Conservation (phyloP, 2,797 vertebrate genomes). For the Labroides dimidiatus region DNA sequence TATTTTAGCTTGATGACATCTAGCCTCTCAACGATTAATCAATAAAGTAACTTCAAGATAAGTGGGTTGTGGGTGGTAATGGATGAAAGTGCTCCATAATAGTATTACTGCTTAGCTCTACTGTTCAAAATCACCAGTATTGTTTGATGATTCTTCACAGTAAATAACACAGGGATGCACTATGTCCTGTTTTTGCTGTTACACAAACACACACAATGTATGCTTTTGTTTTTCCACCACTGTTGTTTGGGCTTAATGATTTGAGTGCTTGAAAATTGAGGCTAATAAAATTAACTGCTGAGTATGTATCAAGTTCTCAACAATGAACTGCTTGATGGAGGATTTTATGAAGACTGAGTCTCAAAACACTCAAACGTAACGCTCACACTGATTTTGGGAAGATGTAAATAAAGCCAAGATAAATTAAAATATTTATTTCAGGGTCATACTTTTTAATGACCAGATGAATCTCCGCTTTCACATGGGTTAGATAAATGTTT, state of each 20-base stretch:
- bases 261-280: constrained; percentile 48
- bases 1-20: constrained; percentile 18
- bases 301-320: constrained; percentile 22
- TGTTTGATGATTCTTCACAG: constrained; percentile 25
- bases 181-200: constrained; percentile 29
- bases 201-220: constrained; percentile 15
- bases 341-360: constrained; percentile 30
- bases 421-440: constrained; percentile 7
- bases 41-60: constrained; percentile 67
- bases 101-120: constrained; percentile 47
- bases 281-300: constrained; percentile 54
- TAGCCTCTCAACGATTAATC: constrained; percentile 51
- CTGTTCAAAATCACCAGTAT: constrained; percentile 35
- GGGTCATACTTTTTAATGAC: neutral
- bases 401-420: neutral
- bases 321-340: constrained; percentile 12
- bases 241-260: constrained; percentile 36
- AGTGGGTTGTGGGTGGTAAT: constrained; percentile 73
- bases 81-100: constrained; percentile 73
- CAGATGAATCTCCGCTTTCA: constrained; percentile 1
- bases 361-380: neutral
- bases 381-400: neutral
- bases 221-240: constrained; percentile 18
- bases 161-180: constrained; percentile 12
- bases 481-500: neutral